A percentile compares a stretch with the other conserved stretches of the same genome.
These are phyloP conservation scores for Gari tellinella DNA, from an alignment of 2,888 invertebrate species.

Conservation along the genomic window DNA sequence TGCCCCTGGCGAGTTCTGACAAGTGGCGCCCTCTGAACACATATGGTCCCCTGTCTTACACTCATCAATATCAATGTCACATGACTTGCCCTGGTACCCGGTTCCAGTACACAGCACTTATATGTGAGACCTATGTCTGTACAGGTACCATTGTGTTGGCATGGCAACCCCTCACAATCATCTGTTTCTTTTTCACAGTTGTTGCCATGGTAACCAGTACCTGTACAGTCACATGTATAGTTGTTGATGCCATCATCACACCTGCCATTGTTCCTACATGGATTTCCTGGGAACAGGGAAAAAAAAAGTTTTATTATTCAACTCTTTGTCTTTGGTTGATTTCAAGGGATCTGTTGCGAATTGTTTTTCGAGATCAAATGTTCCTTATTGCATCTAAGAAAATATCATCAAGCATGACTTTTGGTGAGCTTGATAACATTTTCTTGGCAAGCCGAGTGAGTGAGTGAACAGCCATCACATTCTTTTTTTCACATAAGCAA, in stretches of 20 bases:
- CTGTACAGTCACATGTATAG: constrained; percentile 71
- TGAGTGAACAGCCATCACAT: background rate
- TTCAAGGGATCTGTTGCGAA: no score
- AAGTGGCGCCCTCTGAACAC: constrained; percentile 60
- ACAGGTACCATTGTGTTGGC: constrained; percentile 71
- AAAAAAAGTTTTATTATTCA: background rate
- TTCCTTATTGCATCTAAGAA: no score
- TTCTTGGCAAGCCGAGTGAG: no score
- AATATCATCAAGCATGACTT: no score
- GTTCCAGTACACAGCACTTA: constrained; percentile 66
- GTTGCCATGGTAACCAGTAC: constrained; percentile 71
- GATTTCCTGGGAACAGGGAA: constrained; percentile 31
- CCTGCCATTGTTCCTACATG: constrained; percentile 69
- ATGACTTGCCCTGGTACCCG: constrained; percentile 59
- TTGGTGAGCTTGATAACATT: no score
- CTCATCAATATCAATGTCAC: constrained; percentile 67
- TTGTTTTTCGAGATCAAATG: no score
- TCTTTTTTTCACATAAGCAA: no score
- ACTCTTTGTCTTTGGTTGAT: no score
- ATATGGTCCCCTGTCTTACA: constrained; percentile 54
- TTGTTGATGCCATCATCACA: constrained; percentile 70
- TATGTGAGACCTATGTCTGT: constrained; percentile 56
- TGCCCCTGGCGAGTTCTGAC: constrained; percentile 60
- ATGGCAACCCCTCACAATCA: constrained; percentile 62
- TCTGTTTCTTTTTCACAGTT: constrained; percentile 52